Conservation (phyloP, 2,113 vertebrate species). For the Falco punctatus region DNA sequence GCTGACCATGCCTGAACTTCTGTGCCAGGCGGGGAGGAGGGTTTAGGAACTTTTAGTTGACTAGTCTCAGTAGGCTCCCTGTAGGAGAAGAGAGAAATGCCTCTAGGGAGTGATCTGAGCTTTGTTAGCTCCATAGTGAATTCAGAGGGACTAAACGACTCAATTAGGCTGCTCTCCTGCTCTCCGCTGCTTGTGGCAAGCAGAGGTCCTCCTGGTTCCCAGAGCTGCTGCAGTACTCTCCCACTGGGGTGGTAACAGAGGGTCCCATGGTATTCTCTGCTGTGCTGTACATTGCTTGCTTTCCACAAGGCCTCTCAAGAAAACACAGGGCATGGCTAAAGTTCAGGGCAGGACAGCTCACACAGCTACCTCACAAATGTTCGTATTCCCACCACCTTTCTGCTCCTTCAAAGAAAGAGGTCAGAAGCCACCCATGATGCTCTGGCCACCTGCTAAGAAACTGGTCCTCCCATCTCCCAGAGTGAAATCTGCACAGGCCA, state of each 20-base stretch:
- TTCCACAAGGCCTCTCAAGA: not conserved
- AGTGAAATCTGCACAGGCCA: not conserved
- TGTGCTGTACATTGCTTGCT: fast-evolving
- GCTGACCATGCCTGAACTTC: not conserved
- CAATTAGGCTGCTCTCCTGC: not conserved
- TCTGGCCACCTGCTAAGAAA: not conserved
- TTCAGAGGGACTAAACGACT: not conserved
- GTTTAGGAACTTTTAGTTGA: not conserved
- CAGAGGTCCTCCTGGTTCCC: not conserved
- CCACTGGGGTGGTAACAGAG: not conserved
- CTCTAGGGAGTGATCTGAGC: not conserved
- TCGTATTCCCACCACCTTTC: not conserved
- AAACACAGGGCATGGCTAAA: not conserved
- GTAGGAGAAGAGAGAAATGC: not conserved
- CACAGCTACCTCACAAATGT: not conserved
- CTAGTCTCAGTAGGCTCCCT: not conserved
- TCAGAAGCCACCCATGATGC: not conserved
- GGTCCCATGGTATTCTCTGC: not conserved
- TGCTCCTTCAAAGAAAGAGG: not conserved
- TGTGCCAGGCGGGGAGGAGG: not conserved
- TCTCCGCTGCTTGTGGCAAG: not conserved
- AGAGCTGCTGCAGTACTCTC: not conserved
- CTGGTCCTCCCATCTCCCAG: not conserved
- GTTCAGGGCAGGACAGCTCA: not conserved
- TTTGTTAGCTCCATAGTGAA: not conserved